Base-by-base conservation (phyloP, 37 sponge, comb jelly and placozoan genomes). In the Mnemiopsis leidyi region DNA sequence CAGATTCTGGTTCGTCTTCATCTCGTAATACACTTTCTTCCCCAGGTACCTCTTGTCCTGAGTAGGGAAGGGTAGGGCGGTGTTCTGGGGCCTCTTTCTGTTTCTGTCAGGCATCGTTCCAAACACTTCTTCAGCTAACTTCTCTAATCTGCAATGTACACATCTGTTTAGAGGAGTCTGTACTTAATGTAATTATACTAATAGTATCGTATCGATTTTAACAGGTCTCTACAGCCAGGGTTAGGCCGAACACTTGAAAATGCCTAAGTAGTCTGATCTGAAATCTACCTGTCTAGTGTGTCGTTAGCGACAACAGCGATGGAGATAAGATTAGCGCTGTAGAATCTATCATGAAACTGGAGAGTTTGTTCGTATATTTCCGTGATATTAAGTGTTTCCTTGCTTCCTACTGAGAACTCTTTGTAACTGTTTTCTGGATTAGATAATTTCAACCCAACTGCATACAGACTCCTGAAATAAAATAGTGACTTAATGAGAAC, bases 271-370 rank as follows among this genome's bases (percentile, higher is more conserved):
- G 61, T 79, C n/a, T 79, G 7, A 33, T 31, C 36, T 5, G 7
- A 29, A 26, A 16, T 28, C 21, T 39, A 85, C 90, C 90, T 85
- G 29, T 85, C 90, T 9, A 85, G 48, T n/a, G 39, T 28, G 0
- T 36, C 36, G 26, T 85, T 39, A 40, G 90, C 40, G 0, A 85
- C 61, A 1, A 40, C 48, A 3, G 48, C 90, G 0, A 85, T 21
- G 0, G 33, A 28, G 9, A 85, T 85, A n/a, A 85, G 24, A 26
- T 85, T 85, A 9, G 38, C 90, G 36, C 90, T 85, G 90, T 85
- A 85, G 61, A 40, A 85, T 3, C 26, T 7, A 26, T 85, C 61
- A 28, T 85, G 48, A 26, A 85, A 85, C 26, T 38, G 48, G 26
- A 40, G 9, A 2, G 48, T 28, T 40, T 85, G 9, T 1, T 85